Percentiles rank a stretch among this genome's conserved stretches.
phyloP scores from a whole-genome alignment of 53 echinoderm and acorn worm genomes.

The Apostichopus leukothele region DNA sequence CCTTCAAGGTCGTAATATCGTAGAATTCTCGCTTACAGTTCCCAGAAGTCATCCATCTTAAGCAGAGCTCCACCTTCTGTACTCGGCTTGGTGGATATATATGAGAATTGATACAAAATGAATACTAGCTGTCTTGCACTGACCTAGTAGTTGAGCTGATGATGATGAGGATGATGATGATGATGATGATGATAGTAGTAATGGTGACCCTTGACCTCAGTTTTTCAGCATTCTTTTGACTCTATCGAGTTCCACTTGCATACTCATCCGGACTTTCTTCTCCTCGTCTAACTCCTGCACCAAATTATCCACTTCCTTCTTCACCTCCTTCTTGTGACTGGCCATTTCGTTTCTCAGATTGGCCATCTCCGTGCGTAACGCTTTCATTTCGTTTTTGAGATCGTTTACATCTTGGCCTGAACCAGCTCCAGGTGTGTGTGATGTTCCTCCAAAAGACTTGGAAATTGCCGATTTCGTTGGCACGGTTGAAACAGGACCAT shows the following conservation, averaged over 20 bases:
- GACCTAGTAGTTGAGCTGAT: conserved; percentile 15
- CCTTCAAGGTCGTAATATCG: too few species aligned
- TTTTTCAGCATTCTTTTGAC: conserved; percentile 76
- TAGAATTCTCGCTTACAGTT: too few species aligned
- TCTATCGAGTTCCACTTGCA: conserved; percentile 93
- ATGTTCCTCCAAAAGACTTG: neutral
- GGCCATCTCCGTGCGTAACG: conserved; percentile 38
- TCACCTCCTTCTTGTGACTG: conserved; percentile 68
- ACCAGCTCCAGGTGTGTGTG: neutral
- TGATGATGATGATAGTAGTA: too few species aligned
- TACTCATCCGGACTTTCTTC: conserved; percentile 86
- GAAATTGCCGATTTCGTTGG: neutral
- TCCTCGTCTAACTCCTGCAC: conserved; percentile 95
- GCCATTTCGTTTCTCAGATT: neutral
- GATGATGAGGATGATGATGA: neutral
- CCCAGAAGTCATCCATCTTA: too few species aligned
- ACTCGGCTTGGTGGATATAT: neutral
- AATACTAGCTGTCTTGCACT: conserved; percentile 41
- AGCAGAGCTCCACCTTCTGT: too few species aligned
- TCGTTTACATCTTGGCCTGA: conserved; percentile 19
- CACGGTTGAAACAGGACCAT: neutral
- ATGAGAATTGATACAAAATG: conserved; percentile 35
- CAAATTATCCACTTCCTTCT: conserved; percentile 83
- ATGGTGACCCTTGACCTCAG: conserved; percentile 22
- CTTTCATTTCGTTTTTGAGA: conserved; percentile 58